Percentiles rank a stretch among this genome's conserved stretches.
These are phyloP conservation scores for Ricordea florida DNA, from an alignment of 92 coral and sea anemone genomes.

Conservation along the genomic window DNA sequence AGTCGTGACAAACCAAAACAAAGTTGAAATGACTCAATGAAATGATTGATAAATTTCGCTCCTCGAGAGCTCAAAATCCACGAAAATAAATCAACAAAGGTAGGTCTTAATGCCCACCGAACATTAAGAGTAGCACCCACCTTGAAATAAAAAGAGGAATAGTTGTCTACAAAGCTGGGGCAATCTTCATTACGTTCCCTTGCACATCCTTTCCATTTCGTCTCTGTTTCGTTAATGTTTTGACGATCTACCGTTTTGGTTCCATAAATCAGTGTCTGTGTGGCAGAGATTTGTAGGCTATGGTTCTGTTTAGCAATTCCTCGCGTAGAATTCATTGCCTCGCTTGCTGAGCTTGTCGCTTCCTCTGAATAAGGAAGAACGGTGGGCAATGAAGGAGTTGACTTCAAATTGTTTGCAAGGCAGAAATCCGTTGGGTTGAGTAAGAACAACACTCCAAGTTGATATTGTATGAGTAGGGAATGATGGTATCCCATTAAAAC, in stretches of 20 bases:
- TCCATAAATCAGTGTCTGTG: background rate
- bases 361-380: no score
- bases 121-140: background rate
- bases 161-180: slow-evolving; percentile 18
- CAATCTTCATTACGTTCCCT: background rate
- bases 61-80: no score
- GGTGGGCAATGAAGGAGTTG: no score
- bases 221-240: background rate
- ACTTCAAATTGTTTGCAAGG: background rate
- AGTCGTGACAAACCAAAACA: no score
- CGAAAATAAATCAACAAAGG: no score
- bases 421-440: background rate
- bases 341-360: no score
- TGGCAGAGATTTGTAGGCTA: background rate
- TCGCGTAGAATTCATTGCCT: no score
- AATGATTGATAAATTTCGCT: no score
- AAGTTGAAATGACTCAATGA: no score
- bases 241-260: background rate
- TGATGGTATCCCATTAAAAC: background rate
- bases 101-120: no score
- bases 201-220: background rate
- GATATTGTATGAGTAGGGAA: background rate
- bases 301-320: background rate
- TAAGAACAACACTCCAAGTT: slow-evolving; percentile 12
- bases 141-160: slow-evolving; percentile 41